Evolutionary conservation across 2,888 invertebrate species (phyloP).

Genomic region (Agrotis puta): DNA sequence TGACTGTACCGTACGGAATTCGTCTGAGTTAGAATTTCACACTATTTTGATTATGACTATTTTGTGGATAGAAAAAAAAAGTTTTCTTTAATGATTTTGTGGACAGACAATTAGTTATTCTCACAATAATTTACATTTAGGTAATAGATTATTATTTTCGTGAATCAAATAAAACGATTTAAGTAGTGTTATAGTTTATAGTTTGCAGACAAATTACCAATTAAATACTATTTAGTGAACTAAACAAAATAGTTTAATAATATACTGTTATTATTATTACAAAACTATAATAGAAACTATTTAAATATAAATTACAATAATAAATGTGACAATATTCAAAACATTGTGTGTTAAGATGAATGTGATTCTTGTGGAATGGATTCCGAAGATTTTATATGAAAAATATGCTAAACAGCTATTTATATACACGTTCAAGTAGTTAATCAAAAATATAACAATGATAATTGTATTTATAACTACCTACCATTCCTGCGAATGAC

Average conservation of each 20-base stretch:
- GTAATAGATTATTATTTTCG: constrained; percentile 35
- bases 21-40: not conserved
- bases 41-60: not conserved
- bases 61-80: no score
- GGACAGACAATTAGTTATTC: not conserved
- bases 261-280: constrained; percentile 61
- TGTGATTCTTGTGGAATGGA: constrained; percentile 48
- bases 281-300: constrained; percentile 51
- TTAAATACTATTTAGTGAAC: constrained; percentile 63
- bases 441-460: no score
- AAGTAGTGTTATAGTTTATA: constrained; percentile 52
- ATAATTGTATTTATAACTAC: not conserved
- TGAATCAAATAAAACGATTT: constrained; percentile 61
- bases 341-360: constrained; percentile 70
- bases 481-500: not conserved
- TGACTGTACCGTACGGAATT: constrained; percentile 4
- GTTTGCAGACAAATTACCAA: constrained; percentile 58
- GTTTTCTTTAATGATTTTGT: not conserved
- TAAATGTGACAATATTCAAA: constrained; percentile 70
- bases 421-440: constrained; percentile 65
- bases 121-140: constrained; percentile 8
- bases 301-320: constrained; percentile 65
- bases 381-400: constrained; percentile 61
- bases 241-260: constrained; percentile 61
- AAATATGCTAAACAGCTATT: constrained; percentile 64